Conservation (phyloP, 1,140 invertebrate species). For the Lineus longissimus region DNA sequence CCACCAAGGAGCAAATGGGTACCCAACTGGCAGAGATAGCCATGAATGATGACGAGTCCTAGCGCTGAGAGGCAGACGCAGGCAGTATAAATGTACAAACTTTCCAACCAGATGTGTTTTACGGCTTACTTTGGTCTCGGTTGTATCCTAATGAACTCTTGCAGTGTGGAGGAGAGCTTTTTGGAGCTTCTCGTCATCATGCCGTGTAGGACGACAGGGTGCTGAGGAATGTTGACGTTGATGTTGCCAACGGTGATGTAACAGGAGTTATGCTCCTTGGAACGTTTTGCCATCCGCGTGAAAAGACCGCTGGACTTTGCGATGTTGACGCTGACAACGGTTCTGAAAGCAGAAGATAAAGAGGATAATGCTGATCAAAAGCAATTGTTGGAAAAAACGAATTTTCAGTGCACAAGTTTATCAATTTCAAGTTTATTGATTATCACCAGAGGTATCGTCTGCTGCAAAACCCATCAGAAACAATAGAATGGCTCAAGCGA, state of each 20-base stretch:
- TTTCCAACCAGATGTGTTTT: too few species aligned
- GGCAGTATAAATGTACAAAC: too few species aligned
- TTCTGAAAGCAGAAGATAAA: constrained; percentile 58
- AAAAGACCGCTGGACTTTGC: constrained; percentile 88
- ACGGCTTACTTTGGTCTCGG: too few species aligned
- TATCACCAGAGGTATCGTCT: too few species aligned
- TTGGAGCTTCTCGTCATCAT: constrained; percentile 95
- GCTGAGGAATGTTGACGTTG: constrained; percentile 91
- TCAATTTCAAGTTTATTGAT: too few species aligned
- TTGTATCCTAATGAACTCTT: constrained; percentile 41
- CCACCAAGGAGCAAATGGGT: too few species aligned
- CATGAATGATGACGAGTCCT: too few species aligned
- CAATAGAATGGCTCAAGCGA: too few species aligned
- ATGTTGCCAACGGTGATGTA: constrained; percentile 83
- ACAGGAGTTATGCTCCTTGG: constrained; percentile 82
- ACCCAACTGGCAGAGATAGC: too few species aligned
- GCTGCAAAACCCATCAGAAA: too few species aligned
- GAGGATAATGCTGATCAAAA: constrained; percentile 7
- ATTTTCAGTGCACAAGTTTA: too few species aligned
- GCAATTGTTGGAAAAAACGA: not conserved
- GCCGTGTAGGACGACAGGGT: constrained; percentile 91
- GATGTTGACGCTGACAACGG: constrained; percentile 88
- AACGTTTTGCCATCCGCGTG: constrained; percentile 56
- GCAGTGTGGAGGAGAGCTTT: constrained; percentile 62
- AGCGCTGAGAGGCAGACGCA: too few species aligned